phyloP scores from a whole-genome alignment of 1,140 invertebrate genomes.

The Olivierus martensii region DNA sequence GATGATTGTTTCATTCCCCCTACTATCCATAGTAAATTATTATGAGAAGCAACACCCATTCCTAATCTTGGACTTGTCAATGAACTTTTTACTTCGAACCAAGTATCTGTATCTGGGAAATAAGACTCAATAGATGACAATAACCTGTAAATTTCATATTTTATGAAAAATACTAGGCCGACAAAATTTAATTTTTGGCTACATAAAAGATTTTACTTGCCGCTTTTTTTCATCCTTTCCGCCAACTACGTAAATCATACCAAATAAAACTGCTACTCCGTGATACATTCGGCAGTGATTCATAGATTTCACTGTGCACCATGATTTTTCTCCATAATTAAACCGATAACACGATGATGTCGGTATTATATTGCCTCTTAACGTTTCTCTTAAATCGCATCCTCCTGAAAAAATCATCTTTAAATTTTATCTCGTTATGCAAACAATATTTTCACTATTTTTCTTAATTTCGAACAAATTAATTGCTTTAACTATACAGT shows the following conservation, averaged over 20 bases:
- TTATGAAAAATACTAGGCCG: neutral
- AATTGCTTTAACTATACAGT: too few relatives aligned
- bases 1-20: conserved; percentile 5
- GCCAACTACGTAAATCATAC: conserved; percentile 11
- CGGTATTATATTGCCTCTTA: conserved; percentile 2
- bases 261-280: neutral
- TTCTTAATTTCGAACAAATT: too few relatives aligned
- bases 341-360: neutral
- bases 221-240: conserved; percentile 5
- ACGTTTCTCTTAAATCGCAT: neutral
- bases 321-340: neutral
- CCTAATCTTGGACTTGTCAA: neutral
- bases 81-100: neutral
- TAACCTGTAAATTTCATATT: neutral
- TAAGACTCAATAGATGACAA: conserved; percentile 5
- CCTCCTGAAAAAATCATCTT: neutral
- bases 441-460: too few relatives aligned
- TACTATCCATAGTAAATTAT: conserved; percentile 1
- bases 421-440: too few relatives aligned
- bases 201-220: neutral
- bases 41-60: neutral
- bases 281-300: conserved; percentile 5
- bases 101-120: neutral
- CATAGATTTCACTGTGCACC: neutral
- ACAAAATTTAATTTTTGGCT: neutral